Conservation (phyloP, 2,888 invertebrate genomes). For the Calameuta filiformis region DNA sequence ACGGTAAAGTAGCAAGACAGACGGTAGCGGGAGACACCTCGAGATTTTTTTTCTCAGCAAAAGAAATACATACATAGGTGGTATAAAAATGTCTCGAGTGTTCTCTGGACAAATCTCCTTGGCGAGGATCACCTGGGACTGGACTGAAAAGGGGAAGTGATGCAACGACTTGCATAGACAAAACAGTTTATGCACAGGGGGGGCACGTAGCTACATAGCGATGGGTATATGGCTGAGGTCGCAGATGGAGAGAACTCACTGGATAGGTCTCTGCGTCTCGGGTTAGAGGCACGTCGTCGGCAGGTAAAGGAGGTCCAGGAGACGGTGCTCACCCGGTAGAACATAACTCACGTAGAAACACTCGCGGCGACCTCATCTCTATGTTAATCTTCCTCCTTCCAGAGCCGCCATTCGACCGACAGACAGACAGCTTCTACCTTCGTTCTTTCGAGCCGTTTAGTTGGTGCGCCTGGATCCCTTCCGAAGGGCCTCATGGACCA, state of each 20-base stretch:
- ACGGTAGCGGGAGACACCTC: not conserved
- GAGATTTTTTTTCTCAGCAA: not conserved
- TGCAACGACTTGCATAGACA: too few species aligned
- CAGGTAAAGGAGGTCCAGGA: not conserved
- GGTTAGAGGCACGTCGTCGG: not conserved
- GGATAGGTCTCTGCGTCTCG: not conserved
- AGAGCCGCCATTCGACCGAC: slow-evolving; percentile 17
- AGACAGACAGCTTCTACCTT: slow-evolving; percentile 5
- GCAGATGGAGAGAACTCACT: not conserved
- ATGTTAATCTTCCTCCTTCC: slow-evolving; percentile 47
- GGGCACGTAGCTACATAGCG: not conserved
- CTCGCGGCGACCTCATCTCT: slow-evolving; percentile 48
- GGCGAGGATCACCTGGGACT: not conserved
- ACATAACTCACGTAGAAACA: slow-evolving; percentile 45
- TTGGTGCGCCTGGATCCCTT: not conserved
- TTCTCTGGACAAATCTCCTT: not conserved
- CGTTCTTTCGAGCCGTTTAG: not conserved
- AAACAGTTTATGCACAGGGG: too few species aligned
- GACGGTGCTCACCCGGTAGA: slow-evolving; percentile 9
- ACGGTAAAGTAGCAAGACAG: too few species aligned
- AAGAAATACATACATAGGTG: not conserved
- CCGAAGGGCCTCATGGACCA: slow-evolving; percentile 28
- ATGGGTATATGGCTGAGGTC: not conserved
- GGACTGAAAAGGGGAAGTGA: not conserved
- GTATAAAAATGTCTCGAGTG: not conserved